A percentile compares a stretch with the other conserved stretches of the same genome.
Conservation (phyloP, 2,113 vertebrate genomes). For the Anguilla japonica region DNA sequence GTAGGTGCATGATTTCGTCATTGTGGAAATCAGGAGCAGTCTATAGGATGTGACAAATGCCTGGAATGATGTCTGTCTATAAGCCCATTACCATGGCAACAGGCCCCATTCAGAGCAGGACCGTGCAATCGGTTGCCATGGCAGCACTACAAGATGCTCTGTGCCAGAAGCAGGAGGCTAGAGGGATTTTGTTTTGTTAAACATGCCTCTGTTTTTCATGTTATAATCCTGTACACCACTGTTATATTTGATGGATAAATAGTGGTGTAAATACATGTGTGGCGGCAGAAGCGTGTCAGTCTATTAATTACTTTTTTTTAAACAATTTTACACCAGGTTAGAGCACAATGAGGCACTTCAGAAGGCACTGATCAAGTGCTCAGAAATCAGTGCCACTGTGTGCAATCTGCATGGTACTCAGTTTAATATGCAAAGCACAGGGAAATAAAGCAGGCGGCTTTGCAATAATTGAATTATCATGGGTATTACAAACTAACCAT, state of each 20-base stretch:
- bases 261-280: background rate
- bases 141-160: constrained; percentile 65
- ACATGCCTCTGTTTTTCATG: background rate
- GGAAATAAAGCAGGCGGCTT: background rate
- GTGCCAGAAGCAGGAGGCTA: constrained; percentile 48
- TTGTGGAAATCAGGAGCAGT: background rate
- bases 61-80: constrained; percentile 17
- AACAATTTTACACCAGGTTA: background rate
- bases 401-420: background rate
- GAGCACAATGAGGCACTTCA: background rate
- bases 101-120: constrained; percentile 58
- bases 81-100: constrained; percentile 70
- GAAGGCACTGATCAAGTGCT: background rate
- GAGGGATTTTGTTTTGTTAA: background rate
- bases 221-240: background rate
- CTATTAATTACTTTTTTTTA: background rate
- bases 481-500: background rate
- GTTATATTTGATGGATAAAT: background rate
- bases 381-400: background rate
- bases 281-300: background rate
- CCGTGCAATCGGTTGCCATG: constrained; percentile 70
- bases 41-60: constrained; percentile 28
- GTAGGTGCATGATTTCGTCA: background rate
- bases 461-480: background rate
- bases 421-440: background rate